A percentile compares a stretch with the other conserved stretches of the same genome.
Conservation (phyloP, 1,140 invertebrate genomes). For the Diploscapter pachys region DNA sequence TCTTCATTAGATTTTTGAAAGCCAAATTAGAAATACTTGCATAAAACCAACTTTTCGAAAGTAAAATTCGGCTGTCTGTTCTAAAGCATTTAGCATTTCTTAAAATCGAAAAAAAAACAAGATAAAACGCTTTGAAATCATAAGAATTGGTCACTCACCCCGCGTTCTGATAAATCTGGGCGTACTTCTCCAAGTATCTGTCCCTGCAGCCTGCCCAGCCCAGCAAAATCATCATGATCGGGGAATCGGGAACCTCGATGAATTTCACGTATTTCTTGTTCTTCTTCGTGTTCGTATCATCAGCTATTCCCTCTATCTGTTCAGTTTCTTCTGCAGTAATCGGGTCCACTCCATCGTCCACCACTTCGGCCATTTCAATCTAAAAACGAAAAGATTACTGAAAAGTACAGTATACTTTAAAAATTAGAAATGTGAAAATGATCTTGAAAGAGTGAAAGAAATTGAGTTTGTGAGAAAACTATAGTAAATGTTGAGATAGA, state of each 20-base stretch:
- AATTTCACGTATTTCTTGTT: slow-evolving; percentile 12
- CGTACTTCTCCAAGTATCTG: slow-evolving; percentile 74
- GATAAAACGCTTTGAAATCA: slow-evolving; percentile 20
- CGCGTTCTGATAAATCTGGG: slow-evolving; percentile 72
- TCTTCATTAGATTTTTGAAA: too few relatives aligned
- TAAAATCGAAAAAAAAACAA: slow-evolving; percentile 4
- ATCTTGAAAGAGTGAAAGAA: too few relatives aligned
- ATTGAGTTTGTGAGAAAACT: too few relatives aligned
- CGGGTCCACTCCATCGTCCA: too few relatives aligned
- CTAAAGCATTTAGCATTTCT: not conserved
- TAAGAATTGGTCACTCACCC: slow-evolving; percentile 64
- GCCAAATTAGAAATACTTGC: slow-evolving; percentile 10
- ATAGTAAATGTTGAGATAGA: too few relatives aligned
- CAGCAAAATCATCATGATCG: slow-evolving; percentile 71
- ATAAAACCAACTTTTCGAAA: slow-evolving; percentile 1
- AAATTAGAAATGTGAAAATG: too few relatives aligned
- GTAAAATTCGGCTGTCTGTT: not conserved
- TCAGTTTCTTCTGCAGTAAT: too few relatives aligned
- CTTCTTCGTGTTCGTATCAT: not conserved
- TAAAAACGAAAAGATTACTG: too few relatives aligned
- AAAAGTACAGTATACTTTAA: too few relatives aligned
- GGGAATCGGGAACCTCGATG: slow-evolving; percentile 55
- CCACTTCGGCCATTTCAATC: too few relatives aligned
- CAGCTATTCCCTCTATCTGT: too few relatives aligned
- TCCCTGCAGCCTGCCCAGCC: slow-evolving; percentile 78